These are phyloP conservation scores for Chlorodrepanis virens DNA, from an alignment of 2,113 vertebrate genomes.

Conservation along the genomic window DNA sequence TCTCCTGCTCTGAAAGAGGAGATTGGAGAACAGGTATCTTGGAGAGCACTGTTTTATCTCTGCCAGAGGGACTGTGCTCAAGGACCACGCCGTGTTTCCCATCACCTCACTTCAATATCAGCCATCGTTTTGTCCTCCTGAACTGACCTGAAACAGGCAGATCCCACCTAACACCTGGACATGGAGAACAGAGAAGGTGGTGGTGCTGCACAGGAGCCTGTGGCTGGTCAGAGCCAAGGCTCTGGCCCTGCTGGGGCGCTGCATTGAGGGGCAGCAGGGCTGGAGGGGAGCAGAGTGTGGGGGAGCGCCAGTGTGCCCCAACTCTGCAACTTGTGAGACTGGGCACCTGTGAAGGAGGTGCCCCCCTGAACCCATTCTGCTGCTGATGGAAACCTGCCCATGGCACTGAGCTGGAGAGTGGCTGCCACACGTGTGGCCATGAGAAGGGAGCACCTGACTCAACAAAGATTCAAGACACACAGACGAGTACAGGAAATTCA, in stretches of 20 bases:
- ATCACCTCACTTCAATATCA: neutral
- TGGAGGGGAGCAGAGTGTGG: neutral
- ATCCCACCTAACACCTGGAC: neutral
- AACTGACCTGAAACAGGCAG: neutral
- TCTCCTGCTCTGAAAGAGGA: neutral
- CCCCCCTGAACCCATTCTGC: neutral
- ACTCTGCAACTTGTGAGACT: neutral
- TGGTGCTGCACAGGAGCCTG: neutral
- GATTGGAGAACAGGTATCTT: neutral
- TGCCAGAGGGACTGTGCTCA: neutral
- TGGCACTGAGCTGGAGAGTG: neutral
- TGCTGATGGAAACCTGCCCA: neutral
- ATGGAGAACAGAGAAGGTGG: fast-evolving
- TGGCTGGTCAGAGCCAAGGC: neutral
- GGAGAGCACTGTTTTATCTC: neutral
- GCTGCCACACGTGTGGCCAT: fast-evolving
- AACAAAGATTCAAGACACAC: fast-evolving
- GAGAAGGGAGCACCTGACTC: neutral
- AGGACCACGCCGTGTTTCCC: neutral
- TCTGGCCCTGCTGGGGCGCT: fast-evolving
- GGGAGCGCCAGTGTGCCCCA: neutral
- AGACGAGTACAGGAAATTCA: neutral
- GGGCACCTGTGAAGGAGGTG: neutral
- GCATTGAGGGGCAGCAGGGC: neutral
- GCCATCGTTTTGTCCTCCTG: fast-evolving